Percentiles rank a stretch among this genome's conserved stretches.
Conservation (phyloP, 2,797 vertebrate species). For the Eulemur rubriventer region DNA sequence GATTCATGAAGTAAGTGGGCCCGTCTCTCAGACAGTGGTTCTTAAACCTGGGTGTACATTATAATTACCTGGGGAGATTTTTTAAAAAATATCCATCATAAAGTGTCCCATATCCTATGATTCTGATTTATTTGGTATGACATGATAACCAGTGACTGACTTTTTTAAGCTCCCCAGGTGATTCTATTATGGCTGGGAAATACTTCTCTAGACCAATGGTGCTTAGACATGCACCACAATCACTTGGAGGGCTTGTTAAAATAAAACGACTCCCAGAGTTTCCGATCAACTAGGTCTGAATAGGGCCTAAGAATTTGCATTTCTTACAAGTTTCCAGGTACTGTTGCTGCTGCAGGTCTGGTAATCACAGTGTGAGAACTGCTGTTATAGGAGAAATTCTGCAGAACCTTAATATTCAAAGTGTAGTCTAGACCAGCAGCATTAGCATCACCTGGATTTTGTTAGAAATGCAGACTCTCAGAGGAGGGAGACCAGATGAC, state of each 20-base stretch:
- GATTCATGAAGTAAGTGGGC: constrained; percentile 44
- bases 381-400: neutral
- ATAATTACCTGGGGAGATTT: neutral
- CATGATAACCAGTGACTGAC: neutral
- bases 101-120: neutral
- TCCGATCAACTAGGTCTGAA: neutral
- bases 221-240: neutral
- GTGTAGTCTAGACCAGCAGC: neutral
- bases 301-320: neutral
- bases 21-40: neutral
- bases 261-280: neutral
- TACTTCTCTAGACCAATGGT: neutral
- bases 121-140: neutral
- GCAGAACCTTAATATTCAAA: neutral
- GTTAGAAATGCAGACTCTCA: neutral
- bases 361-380: neutral
- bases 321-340: neutral
- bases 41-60: neutral
- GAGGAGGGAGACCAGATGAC: neutral
- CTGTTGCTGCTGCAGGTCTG: neutral
- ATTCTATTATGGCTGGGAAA: neutral
- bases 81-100: neutral
- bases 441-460: neutral
- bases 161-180: neutral
- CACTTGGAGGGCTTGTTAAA: neutral